Conservation (phyloP, 2,888 invertebrate genomes). For the Pocota personata region DNA sequence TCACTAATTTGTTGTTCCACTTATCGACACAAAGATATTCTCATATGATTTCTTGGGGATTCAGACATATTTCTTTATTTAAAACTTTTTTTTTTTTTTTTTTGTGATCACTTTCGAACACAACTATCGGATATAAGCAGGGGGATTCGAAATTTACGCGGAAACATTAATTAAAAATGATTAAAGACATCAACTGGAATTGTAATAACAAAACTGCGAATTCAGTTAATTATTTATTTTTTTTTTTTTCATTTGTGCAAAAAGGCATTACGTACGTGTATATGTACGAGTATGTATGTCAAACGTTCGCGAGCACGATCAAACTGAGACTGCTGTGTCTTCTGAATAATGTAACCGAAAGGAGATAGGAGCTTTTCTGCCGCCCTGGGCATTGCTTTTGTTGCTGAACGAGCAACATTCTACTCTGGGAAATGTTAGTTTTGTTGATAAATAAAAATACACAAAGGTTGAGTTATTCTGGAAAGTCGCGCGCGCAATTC, state of each 20-base stretch:
- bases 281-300: neutral
- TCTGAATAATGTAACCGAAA: constrained; percentile 55
- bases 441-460: constrained; percentile 53
- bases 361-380: constrained; percentile 64
- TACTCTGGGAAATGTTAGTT: constrained; percentile 41
- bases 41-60: neutral
- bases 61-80: neutral
- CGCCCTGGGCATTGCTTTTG: constrained; percentile 38
- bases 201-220: constrained; percentile 11
- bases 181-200: constrained; percentile 30
- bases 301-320: constrained; percentile 63
- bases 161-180: constrained; percentile 55
- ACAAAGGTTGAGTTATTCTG: constrained; percentile 44
- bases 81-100: constrained; percentile 10
- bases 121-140: neutral
- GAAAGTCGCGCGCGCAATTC: constrained; percentile 55
- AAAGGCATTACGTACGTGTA: neutral
- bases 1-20: constrained; percentile 54
- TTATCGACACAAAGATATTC: constrained; percentile 46
- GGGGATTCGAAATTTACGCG: constrained; percentile 21
- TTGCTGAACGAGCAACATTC: constrained; percentile 42
- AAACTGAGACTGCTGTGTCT: constrained; percentile 56
- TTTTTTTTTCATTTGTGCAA: neutral
- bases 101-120: constrained; percentile 15
- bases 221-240: neutral